Evolutionary conservation across 2,888 invertebrate genomes (phyloP).

Genomic region (Phyllotreta cruciferae): DNA sequence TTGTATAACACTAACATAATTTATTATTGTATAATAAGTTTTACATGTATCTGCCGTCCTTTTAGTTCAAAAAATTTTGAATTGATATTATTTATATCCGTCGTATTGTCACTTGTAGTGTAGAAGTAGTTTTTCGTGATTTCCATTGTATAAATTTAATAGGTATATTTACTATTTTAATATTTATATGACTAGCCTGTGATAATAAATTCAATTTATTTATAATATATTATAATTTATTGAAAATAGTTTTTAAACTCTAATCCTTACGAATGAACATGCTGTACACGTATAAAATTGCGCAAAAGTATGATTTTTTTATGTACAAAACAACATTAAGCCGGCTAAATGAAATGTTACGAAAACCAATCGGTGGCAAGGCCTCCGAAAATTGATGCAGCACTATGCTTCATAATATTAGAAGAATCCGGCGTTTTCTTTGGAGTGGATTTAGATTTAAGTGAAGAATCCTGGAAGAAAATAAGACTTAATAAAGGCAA

Average conservation of each 20-base stretch:
- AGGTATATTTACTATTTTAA: constrained; percentile 46
- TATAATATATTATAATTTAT: constrained; percentile 22
- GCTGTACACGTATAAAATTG: constrained; percentile 42
- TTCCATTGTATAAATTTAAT: constrained; percentile 30
- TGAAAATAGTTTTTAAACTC: constrained; percentile 23
- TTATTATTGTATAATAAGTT: too few species aligned
- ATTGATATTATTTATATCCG: constrained; percentile 8
- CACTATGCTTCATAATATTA: constrained; percentile 72
- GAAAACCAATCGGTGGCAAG: constrained; percentile 85
- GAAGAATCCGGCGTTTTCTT: constrained; percentile 61
- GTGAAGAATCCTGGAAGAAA: constrained; percentile 33
- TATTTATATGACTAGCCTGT: constrained; percentile 57
- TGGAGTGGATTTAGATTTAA: constrained; percentile 42
- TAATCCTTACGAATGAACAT: constrained; percentile 40
- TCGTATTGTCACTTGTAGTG: constrained; percentile 13
- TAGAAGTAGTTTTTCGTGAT: constrained; percentile 32
- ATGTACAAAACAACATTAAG: constrained; percentile 33
- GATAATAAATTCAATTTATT: constrained; percentile 52
- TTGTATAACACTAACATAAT: too few species aligned
- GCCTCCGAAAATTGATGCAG: constrained; percentile 81
- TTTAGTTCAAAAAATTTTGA: neutral
- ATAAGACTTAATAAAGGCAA: constrained; percentile 3
- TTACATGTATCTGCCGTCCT: constrained; percentile 3
- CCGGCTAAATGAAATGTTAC: constrained; percentile 46
- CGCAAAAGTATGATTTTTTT: constrained; percentile 34